Conservation (phyloP, 2,888 invertebrate genomes). For the Plagiodera versicolora region DNA sequence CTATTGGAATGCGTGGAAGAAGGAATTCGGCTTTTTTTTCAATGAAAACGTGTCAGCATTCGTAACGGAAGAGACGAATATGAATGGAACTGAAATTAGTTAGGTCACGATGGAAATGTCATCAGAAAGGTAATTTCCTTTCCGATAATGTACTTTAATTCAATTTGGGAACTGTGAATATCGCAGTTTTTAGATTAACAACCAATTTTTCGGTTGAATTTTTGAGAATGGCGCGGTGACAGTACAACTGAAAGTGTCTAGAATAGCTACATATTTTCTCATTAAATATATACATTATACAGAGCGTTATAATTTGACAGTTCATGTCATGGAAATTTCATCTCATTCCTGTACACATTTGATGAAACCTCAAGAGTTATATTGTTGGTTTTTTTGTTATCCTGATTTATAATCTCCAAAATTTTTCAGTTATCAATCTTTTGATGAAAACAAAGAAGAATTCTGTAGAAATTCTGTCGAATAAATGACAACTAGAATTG, state of each 20-base stretch:
- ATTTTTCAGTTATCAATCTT: no score
- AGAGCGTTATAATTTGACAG: no score
- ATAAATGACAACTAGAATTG: neutral
- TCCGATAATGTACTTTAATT: slow-evolving; percentile 20
- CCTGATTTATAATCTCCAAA: no score
- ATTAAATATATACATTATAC: no score
- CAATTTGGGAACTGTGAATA: slow-evolving; percentile 29
- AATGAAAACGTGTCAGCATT: slow-evolving; percentile 20
- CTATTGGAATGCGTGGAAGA: slow-evolving; percentile 15
- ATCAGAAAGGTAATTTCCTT: slow-evolving; percentile 20
- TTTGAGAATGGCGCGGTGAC: slow-evolving; percentile 2
- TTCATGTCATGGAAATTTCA: no score
- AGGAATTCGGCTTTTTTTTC: slow-evolving; percentile 19
- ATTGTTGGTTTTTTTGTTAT: no score
- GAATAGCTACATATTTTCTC: no score
- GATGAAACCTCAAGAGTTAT: no score
- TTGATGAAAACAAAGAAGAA: no score
- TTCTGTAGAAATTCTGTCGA: no score
- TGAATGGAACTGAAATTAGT: slow-evolving; percentile 21
- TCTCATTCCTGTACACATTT: no score
- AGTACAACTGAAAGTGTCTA: no score
- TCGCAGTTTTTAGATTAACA: slow-evolving; percentile 25
- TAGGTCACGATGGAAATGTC: slow-evolving; percentile 20
- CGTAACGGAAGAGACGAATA: slow-evolving; percentile 20
- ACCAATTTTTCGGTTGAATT: slow-evolving; percentile 32